These are phyloP conservation scores for Albula goreensis DNA, from an alignment of 2,113 vertebrate species.

Conservation along the genomic window DNA sequence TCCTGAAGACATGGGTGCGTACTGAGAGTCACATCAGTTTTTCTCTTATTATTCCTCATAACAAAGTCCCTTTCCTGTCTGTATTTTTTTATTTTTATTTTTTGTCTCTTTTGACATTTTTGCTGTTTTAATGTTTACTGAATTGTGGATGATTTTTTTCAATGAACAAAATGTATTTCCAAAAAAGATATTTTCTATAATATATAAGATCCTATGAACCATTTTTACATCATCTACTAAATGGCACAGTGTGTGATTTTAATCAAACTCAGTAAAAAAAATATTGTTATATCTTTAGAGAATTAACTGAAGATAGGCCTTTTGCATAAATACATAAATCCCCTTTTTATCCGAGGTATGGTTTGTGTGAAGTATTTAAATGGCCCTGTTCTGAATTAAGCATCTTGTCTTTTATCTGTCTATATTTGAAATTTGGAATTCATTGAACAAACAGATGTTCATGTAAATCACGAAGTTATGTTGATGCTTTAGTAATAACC, in stretches of 20 bases:
- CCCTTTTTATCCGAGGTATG: conserved; percentile 14
- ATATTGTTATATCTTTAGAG: conserved; percentile 13
- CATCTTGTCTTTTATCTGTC: conserved; percentile 26
- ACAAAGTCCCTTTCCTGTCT: background rate
- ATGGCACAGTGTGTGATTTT: background rate
- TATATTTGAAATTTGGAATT: conserved; percentile 31
- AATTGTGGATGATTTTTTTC: background rate
- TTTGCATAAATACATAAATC: conserved; percentile 20
- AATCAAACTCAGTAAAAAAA: conserved; percentile 21
- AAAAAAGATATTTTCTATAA: background rate
- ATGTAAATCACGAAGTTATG: conserved; percentile 60
- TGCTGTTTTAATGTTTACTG: background rate
- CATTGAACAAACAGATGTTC: conserved; percentile 59
- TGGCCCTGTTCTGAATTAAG: conserved; percentile 26
- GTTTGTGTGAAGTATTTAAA: conserved; percentile 24
- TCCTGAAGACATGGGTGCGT: background rate
- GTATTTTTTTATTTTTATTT: background rate
- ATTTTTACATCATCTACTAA: background rate
- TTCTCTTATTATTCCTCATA: background rate
- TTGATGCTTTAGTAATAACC: conserved; percentile 63
- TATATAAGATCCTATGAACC: background rate
- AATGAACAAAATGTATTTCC: background rate
- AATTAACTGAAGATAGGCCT: background rate
- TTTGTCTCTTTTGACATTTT: background rate
- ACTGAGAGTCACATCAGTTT: background rate